phyloP scores from a whole-genome alignment of 2,797 vertebrate genomes.

The Triplophysa bombifrons region DNA sequence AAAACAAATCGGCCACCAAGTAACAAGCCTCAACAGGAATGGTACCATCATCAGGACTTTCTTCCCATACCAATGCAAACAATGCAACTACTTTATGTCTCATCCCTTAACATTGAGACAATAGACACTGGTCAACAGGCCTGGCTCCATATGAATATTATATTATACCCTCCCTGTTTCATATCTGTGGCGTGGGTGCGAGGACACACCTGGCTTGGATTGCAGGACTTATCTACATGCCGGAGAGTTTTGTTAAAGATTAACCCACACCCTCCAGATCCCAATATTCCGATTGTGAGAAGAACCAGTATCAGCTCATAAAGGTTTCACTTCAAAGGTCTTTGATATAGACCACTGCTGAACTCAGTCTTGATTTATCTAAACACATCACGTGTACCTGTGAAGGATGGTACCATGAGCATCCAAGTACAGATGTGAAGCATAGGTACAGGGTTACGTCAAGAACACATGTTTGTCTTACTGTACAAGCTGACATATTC shows the following conservation, averaged over 20 bases:
- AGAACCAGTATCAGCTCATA: not conserved
- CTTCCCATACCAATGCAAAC: not conserved
- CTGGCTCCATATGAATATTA: not conserved
- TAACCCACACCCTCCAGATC: slow-evolving; percentile 57
- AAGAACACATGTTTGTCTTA: not conserved
- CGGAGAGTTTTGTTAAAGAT: slow-evolving; percentile 67
- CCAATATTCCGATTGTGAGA: not conserved
- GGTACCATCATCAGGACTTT: not conserved
- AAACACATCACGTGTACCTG: not conserved
- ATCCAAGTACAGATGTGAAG: not conserved
- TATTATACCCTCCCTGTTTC: not conserved
- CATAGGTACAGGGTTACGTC: not conserved
- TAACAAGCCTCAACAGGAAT: not conserved
- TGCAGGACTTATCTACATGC: slow-evolving; percentile 58
- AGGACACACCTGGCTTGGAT: slow-evolving; percentile 61
- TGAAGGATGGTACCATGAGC: slow-evolving; percentile 19
- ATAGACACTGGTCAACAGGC: not conserved
- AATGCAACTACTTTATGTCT: not conserved
- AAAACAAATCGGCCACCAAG: not conserved
- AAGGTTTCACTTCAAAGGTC: slow-evolving; percentile 22
- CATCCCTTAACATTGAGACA: not conserved
- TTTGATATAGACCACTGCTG: slow-evolving; percentile 8
- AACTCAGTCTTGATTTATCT: slow-evolving; percentile 22
- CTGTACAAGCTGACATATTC: slow-evolving; percentile 5
- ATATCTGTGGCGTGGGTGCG: slow-evolving; percentile 26